Conservation (phyloP, 1,140 invertebrate species). For the Bicyclus anynana region DNA sequence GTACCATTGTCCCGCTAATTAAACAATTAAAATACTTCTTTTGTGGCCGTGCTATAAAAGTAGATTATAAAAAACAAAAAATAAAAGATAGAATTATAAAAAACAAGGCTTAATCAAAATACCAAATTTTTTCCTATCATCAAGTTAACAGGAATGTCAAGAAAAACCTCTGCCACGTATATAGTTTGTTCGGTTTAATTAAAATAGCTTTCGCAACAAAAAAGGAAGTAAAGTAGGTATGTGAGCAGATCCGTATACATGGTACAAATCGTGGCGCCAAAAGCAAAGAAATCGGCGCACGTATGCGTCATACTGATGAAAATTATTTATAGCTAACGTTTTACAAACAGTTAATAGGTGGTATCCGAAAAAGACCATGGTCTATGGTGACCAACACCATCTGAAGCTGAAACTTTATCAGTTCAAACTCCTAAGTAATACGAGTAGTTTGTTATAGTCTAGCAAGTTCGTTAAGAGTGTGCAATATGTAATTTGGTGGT, state of each 20-base stretch:
- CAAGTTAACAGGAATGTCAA: slow-evolving; percentile 19
- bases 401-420: too few relatives aligned
- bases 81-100: too few relatives aligned
- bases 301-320: slow-evolving; percentile 17
- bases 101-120: slow-evolving; percentile 18
- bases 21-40: neutral
- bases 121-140: slow-evolving; percentile 14
- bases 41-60: neutral
- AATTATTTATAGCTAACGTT: slow-evolving; percentile 37
- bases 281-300: slow-evolving; percentile 40
- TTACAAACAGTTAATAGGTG: too few relatives aligned
- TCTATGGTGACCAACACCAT: neutral
- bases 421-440: too few relatives aligned
- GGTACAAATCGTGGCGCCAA: slow-evolving; percentile 54
- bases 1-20: neutral
- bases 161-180: slow-evolving; percentile 16
- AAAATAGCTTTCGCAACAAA: slow-evolving; percentile 29
- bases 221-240: slow-evolving; percentile 19
- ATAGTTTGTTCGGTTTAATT: slow-evolving; percentile 25
- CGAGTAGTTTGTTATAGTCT: too few relatives aligned
- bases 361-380: too few relatives aligned
- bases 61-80: neutral
- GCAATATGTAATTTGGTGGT: too few relatives aligned
- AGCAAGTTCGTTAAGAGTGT: too few relatives aligned
- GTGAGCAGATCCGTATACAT: slow-evolving; percentile 39